phyloP scores from a whole-genome alignment of 2,888 invertebrate genomes.

The Yponomeuta malinellus region DNA sequence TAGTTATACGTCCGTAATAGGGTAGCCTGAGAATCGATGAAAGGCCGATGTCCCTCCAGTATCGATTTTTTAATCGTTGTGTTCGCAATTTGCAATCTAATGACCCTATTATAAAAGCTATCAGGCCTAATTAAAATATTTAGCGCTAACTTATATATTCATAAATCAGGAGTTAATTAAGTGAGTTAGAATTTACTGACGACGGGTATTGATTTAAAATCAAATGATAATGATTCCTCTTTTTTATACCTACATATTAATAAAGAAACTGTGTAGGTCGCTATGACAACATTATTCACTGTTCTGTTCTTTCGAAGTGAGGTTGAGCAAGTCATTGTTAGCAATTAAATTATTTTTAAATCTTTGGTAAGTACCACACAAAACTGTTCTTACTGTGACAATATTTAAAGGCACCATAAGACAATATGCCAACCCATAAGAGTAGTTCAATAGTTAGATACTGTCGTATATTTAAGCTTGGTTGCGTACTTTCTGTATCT shows the following conservation, averaged over 20 bases:
- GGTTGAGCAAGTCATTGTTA: conserved; percentile 40
- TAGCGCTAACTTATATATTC: conserved; percentile 3
- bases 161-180: conserved; percentile 12
- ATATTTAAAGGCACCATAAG: conserved; percentile 36
- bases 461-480: conserved; percentile 51
- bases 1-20: background rate
- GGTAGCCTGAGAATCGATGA: conserved; percentile 8
- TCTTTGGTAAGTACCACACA: background rate
- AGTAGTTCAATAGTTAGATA: conserved; percentile 37
- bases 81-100: conserved; percentile 13
- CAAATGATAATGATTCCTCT: background rate
- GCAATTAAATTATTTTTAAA: conserved; percentile 33
- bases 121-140: conserved; percentile 13
- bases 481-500: background rate
- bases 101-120: conserved; percentile 9
- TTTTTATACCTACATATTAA: background rate
- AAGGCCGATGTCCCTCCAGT: conserved; percentile 10
- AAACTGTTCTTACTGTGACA: conserved; percentile 24
- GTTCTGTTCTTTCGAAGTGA: conserved; percentile 24
- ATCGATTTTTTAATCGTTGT: conserved; percentile 10
- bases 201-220: conserved; percentile 4
- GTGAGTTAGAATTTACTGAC: background rate
- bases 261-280: background rate
- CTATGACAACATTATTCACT: background rate
- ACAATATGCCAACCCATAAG: background rate